A percentile compares a stretch with the other conserved stretches of the same genome.
Conservation (phyloP, 2,113 vertebrate species). For the Megalops atlanticus region DNA sequence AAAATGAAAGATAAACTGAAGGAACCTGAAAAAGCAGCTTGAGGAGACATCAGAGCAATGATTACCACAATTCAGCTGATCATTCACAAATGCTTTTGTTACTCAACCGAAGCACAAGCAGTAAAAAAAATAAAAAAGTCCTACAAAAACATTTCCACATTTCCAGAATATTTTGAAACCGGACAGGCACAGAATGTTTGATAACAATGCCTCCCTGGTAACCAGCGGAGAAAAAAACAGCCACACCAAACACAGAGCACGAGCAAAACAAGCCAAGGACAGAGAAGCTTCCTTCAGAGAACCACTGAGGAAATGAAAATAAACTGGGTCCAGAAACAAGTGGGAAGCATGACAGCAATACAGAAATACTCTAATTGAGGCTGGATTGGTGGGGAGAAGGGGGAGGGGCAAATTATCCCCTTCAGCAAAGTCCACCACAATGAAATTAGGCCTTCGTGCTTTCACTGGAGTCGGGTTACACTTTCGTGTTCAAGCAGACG, state of each 20-base stretch:
- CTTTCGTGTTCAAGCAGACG: background rate
- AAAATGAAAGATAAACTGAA: background rate
- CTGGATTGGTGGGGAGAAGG: background rate
- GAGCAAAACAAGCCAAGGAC: background rate
- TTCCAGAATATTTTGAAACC: too few relatives aligned
- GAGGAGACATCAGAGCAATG: too few relatives aligned
- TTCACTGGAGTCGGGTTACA: slow-evolving; percentile 22
- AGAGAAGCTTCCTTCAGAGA: background rate
- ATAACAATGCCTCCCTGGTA: background rate
- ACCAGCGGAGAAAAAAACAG: background rate
- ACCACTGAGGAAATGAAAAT: background rate
- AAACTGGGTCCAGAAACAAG: background rate
- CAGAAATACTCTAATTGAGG: background rate
- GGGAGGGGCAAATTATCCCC: background rate
- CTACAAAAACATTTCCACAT: too few relatives aligned
- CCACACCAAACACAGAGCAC: background rate
- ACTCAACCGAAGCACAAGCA: too few relatives aligned
- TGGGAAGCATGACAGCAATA: background rate
- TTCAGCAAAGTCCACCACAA: background rate
- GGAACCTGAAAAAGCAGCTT: background rate
- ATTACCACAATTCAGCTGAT: too few relatives aligned
- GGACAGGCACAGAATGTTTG: background rate
- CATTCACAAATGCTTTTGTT: too few relatives aligned
- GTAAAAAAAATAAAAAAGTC: too few relatives aligned
- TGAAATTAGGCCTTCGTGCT: slow-evolving; percentile 26